Conservation (phyloP, 2,797 vertebrate species). For the Stomatorhinus walkeri region DNA sequence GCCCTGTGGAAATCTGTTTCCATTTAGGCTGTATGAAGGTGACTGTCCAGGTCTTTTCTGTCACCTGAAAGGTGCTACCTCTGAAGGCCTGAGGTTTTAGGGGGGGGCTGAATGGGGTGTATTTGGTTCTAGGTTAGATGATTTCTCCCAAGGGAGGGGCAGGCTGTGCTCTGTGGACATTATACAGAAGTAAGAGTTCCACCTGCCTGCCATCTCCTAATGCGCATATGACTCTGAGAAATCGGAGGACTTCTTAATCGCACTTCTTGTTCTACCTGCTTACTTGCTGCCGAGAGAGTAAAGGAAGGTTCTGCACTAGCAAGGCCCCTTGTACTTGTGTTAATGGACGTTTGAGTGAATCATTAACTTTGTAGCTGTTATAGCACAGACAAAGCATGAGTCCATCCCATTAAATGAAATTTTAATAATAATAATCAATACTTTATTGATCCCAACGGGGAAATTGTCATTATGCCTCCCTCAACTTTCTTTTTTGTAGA, state of each 20-base stretch:
- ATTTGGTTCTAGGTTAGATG: slow-evolving; percentile 18
- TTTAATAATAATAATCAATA: neutral
- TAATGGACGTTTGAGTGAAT: neutral
- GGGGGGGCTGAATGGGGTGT: slow-evolving; percentile 22
- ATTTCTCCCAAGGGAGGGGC: slow-evolving; percentile 29
- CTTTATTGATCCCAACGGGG: neutral
- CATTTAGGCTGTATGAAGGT: neutral
- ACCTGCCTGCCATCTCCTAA: neutral
- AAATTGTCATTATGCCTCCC: neutral
- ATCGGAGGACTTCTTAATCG: neutral
- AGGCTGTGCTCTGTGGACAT: slow-evolving; percentile 20
- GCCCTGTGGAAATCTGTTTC: neutral
- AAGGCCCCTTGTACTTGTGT: neutral
- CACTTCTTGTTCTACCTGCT: neutral
- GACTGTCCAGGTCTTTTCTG: neutral
- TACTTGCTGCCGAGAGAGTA: neutral
- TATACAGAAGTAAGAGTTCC: neutral
- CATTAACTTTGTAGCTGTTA: neutral
- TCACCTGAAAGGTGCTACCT: neutral
- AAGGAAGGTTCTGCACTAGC: neutral
- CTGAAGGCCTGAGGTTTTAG: neutral
- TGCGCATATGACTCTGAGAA: neutral
- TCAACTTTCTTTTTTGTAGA: neutral
- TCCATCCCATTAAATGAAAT: neutral
- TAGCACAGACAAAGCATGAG: neutral